These are phyloP conservation scores for Carassius auratus DNA, from an alignment of 2,113 vertebrate species.

Conservation along the genomic window DNA sequence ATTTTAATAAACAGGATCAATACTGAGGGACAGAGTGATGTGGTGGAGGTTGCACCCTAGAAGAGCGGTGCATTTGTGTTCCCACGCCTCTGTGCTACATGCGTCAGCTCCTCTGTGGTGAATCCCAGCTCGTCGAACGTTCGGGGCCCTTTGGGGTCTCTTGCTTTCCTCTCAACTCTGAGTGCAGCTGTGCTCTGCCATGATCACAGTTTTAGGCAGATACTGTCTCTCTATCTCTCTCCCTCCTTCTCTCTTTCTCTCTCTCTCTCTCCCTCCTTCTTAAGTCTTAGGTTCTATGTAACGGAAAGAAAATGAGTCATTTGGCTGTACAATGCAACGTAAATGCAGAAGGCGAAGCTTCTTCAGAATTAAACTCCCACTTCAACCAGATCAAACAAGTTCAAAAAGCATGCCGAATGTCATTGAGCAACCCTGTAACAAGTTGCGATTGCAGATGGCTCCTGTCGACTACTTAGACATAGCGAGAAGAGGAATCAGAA, in stretches of 20 bases:
- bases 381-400: not conserved
- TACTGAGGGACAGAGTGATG: constrained; percentile 26
- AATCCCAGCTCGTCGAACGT: constrained; percentile 64
- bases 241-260: not conserved
- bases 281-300: not conserved
- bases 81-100: not conserved
- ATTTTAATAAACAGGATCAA: constrained; percentile 32
- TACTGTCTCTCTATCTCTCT: constrained; percentile 5
- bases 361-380: constrained; percentile 17
- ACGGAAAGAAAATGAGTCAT: constrained; percentile 10
- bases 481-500: constrained; percentile 26
- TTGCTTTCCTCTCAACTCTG: constrained; percentile 67
- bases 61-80: constrained; percentile 22
- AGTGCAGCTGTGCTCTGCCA: constrained; percentile 59
- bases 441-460: constrained; percentile 8
- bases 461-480: not conserved
- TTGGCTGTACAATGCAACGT: not conserved
- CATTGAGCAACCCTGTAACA: constrained; percentile 9
- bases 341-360: not conserved
- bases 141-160: constrained; percentile 63
- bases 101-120: constrained; percentile 45
- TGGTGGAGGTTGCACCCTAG: constrained; percentile 34
- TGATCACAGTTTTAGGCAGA: constrained; percentile 40
- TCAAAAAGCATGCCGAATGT: not conserved
- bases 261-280: not conserved